Evolutionary conservation across 2,113 vertebrate species (phyloP), one percentile per base, ranked within the genome.

Genomic region (Misgurnus anguillicaudatus): DNA sequence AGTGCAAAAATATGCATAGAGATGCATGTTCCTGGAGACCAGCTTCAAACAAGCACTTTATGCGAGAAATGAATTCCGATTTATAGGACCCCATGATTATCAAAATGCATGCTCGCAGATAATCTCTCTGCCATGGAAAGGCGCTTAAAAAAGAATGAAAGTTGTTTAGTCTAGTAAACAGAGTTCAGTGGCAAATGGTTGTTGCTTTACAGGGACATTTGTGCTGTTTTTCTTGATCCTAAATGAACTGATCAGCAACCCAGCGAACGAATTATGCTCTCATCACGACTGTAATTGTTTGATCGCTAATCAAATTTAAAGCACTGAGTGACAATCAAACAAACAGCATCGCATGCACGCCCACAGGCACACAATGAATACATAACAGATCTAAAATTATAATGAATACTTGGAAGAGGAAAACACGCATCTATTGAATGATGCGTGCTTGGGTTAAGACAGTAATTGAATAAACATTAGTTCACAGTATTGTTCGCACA

Each of bases 381-480:
- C 57, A 60, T 3, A 21, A 45, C n/a, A 38, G 67, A 14, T 60
- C 8, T 36, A 53, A 19, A 31, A 69, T 61, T 39, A 53, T 71
- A 77, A 77, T 77, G 41, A 62, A n/a, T 31, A 41, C 36, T 42
- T 73, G 67, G 61, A 77, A 75, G 42, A 41, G n/a, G 60, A 66
- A 67, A 77, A 80, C 76, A 68, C 51, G 61, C 6, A 14, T 38
- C 47, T 39, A n/a, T 21, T 76, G 39, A 4, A 36, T 58, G 62
- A 39, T 68, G 41, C 53, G 45, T 42, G 42, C 77, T 39, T 63
- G 77, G 75, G 58, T 74, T 77, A 62, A 42, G 68, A 75, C 19
- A 69, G 74, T 70, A 81, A 81, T 81, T 70, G 17, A 81, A 78
- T 76, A 76, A 76, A 75, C 41, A 61, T 76, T 63, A 76, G 64